Conservation (phyloP, 2,113 vertebrate species). For the Hystrix cristata region DNA sequence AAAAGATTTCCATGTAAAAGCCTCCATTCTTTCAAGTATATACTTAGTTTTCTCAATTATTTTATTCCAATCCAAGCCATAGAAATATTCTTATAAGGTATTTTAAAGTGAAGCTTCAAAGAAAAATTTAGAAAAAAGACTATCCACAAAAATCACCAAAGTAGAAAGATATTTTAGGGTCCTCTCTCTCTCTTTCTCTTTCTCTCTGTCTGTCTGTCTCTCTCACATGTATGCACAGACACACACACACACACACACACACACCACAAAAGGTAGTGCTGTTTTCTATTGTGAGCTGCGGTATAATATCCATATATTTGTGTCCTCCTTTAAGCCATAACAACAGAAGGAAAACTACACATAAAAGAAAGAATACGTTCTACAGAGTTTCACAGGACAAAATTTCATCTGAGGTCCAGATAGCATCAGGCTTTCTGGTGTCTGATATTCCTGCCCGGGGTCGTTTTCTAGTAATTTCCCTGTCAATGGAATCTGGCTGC, state of each 20-base stretch:
- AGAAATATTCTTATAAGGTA: not conserved
- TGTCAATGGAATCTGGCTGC: not conserved
- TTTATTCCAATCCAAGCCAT: conserved; percentile 29
- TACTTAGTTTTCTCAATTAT: conserved; percentile 61
- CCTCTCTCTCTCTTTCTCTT: not conserved
- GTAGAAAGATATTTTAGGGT: not conserved
- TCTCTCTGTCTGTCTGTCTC: not conserved
- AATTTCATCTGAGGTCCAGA: conserved; percentile 53
- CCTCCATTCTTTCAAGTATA: conserved; percentile 50
- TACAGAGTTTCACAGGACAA: not conserved
- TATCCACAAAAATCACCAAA: not conserved
- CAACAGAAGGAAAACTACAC: not conserved
- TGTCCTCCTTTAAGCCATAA: not conserved
- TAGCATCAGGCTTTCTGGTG: not conserved
- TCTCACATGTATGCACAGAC: too few relatives aligned
- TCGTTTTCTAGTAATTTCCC: not conserved
- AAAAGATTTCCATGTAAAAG: conserved; percentile 1
- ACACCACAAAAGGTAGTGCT: not conserved
- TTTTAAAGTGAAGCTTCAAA: not conserved
- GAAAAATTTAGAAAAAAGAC: not conserved
- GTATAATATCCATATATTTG: conserved; percentile 14
- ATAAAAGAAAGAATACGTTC: not conserved
- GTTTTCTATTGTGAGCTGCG: not conserved
- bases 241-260: too few relatives aligned
- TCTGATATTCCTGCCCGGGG: not conserved